Evolutionary conservation across 2,113 vertebrate species (phyloP).

Genomic region (Cephalopholis sonnerati): DNA sequence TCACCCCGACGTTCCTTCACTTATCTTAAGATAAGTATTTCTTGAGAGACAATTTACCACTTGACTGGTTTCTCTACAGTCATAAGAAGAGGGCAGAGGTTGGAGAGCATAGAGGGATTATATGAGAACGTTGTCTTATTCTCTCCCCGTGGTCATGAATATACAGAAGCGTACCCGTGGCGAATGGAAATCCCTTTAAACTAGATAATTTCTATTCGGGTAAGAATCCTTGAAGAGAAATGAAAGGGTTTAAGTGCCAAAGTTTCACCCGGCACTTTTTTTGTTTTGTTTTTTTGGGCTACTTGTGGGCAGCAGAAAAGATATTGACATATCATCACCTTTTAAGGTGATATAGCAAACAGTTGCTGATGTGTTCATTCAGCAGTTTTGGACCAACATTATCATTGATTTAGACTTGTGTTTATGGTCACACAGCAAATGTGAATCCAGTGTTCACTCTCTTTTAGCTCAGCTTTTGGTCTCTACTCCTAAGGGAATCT

Average conservation of each 20-base stretch:
- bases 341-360: not conserved
- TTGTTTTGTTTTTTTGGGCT: not conserved
- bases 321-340: not conserved
- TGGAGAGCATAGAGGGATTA: constrained; percentile 2
- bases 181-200: not conserved
- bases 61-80: constrained; percentile 37
- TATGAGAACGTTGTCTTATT: not conserved
- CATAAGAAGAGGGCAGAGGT: constrained; percentile 18
- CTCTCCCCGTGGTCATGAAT: not conserved
- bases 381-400: not conserved
- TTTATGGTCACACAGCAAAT: not conserved
- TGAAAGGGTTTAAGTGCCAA: not conserved
- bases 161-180: not conserved
- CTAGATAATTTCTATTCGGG: not conserved
- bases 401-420: not conserved
- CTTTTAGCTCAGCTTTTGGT: not conserved
- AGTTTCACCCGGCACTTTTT: not conserved
- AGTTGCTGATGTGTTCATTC: not conserved
- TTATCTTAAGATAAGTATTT: constrained; percentile 41
- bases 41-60: constrained; percentile 58
- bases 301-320: not conserved
- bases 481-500: not conserved
- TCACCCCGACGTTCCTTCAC: constrained; percentile 18
- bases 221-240: not conserved
- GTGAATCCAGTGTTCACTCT: not conserved